A percentile compares a stretch with the other conserved stretches of the same genome.
Evolutionary conservation across 2,113 vertebrate species (phyloP).

Genomic region (Tautogolabrus adspersus): DNA sequence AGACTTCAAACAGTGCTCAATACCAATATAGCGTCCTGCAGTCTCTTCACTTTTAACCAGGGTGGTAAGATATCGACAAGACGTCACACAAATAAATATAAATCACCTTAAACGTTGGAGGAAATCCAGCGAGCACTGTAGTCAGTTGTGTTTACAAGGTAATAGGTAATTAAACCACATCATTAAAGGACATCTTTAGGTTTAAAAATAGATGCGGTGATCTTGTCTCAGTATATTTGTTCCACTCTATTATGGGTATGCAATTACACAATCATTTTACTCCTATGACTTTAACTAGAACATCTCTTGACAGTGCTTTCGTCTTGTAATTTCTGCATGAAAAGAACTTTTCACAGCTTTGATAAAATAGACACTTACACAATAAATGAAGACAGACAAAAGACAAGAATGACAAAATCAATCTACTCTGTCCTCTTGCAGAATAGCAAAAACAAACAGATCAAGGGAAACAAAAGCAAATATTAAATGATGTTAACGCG

Average conservation of each 20-base stretch:
- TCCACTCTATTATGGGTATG: background rate
- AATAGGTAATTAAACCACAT: conserved; percentile 31
- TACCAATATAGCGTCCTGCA: conserved; percentile 43
- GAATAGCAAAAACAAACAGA: background rate
- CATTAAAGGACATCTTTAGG: conserved; percentile 16
- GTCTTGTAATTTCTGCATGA: background rate
- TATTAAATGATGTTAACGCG: background rate
- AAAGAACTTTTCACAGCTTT: background rate
- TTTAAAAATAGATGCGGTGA: conserved; percentile 15
- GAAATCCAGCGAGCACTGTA: conserved; percentile 31
- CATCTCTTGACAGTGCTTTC: background rate
- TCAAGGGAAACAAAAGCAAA: background rate
- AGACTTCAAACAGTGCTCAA: conserved; percentile 62
- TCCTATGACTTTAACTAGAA: background rate
- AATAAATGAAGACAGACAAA: background rate
- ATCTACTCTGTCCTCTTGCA: background rate
- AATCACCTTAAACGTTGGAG: conserved; percentile 57
- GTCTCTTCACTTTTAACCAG: conserved; percentile 52
- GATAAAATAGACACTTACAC: background rate
- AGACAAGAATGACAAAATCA: background rate
- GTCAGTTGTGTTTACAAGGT: background rate
- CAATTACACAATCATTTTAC: background rate
- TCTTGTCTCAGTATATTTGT: background rate
- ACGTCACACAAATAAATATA: conserved; percentile 59
- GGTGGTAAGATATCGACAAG: conserved; percentile 61